Evolutionary conservation across 1,140 invertebrate species (phyloP).

Genomic region (Antheraea pernyi): DNA sequence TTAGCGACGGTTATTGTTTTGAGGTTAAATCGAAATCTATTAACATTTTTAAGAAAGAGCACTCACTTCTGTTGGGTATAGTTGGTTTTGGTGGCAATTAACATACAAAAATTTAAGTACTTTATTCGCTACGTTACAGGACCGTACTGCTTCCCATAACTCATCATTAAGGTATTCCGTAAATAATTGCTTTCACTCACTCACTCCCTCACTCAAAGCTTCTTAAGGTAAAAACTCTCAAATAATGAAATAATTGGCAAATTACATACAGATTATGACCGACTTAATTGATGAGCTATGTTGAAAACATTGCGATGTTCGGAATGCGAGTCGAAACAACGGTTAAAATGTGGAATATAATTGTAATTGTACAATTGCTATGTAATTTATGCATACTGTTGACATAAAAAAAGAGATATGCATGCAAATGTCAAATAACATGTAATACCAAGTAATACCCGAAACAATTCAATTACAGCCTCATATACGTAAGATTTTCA

Average conservation of each 20-base stretch:
- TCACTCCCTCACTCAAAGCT: background rate
- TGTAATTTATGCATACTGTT: background rate
- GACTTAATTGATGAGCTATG: background rate
- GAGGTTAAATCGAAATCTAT: too few species aligned
- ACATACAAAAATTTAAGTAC: too few species aligned
- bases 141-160: background rate
- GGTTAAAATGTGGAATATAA: background rate
- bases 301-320: background rate
- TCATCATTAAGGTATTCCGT: background rate
- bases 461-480: too few species aligned
- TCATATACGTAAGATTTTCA: too few species aligned
- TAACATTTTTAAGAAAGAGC: too few species aligned
- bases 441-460: too few species aligned
- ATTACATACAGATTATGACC: background rate
- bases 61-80: too few species aligned
- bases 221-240: background rate
- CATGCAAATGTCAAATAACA: too few species aligned
- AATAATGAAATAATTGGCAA: background rate
- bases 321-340: background rate
- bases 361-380: background rate
- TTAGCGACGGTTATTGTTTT: too few species aligned
- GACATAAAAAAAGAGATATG: too few species aligned
- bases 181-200: background rate
- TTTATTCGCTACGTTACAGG: background rate
- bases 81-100: too few species aligned